Evolutionary conservation across 2,113 vertebrate species (phyloP), one percentile per base, ranked within the genome.

Genomic region (Glaucomys volans): DNA sequence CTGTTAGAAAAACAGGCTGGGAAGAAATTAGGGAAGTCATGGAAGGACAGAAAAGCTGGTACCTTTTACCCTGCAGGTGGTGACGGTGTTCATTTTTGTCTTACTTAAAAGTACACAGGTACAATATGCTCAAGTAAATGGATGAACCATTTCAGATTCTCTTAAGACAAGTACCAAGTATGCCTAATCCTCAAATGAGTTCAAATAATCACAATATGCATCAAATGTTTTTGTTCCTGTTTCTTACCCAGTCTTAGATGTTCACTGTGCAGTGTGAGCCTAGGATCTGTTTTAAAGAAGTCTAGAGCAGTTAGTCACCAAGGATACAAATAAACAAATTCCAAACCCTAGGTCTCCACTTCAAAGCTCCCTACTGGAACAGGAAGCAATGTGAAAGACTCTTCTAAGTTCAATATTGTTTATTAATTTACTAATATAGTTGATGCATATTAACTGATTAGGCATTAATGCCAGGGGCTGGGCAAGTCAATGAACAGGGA

Each of bases 81-180:
- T 30, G 6, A 35, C 62, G 17, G 26, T 71, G 6, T 28, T 66
- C 14, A 22, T 67, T 67, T 18, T 54, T 66, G 37, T 32, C 28
- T 96, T 88, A 85, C 26, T 13, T 44, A 83, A 89, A 76, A 64
- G 74, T 35, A 44, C 37, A n/a, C 35, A 35, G 75, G 57, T 52
- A 26, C 37, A 64, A 62, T 35, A 52, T 74, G 62, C 71, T 79
- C n/a, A 85, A 69, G 80, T 71, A 84, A 96, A 87, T 12, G 79
- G 54, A 79, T 93, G 30, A 59, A 37, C 66, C 47, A 66, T 71
- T 87, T 92, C 35, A 66, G 54, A 87, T 87, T 84, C 24, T 95
- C 87, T 69, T 59, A 79, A 24, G 28, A 88, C 92, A 92, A 86
- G 52, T 69, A 35, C 71, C 20, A 11, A 13, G 13, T 44, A 13